phyloP scores from a whole-genome alignment of 2,113 vertebrate species.

The Hymenochirus boettgeri region DNA sequence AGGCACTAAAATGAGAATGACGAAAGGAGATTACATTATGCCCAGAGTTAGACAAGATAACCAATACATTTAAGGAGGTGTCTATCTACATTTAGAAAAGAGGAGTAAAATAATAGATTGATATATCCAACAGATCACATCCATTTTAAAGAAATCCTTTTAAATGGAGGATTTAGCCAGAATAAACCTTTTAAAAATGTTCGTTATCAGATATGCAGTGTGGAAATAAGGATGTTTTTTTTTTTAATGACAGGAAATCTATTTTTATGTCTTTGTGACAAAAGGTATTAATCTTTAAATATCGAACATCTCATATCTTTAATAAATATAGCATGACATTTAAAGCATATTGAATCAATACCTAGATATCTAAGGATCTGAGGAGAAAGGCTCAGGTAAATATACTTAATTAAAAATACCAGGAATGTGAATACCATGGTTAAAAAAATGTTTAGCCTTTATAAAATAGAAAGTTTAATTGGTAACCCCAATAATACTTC shows the following conservation, averaged over 20 bases:
- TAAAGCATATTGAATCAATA: neutral
- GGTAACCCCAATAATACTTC: too few relatives aligned
- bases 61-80: constrained; percentile 34
- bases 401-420: neutral
- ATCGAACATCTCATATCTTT: constrained; percentile 14
- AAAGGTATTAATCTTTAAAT: constrained; percentile 9
- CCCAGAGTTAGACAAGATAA: constrained; percentile 32
- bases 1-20: constrained; percentile 16
- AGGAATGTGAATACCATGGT: neutral
- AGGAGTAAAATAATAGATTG: constrained; percentile 17
- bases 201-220: constrained; percentile 23
- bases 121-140: constrained; percentile 31
- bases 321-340: constrained; percentile 21
- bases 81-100: constrained; percentile 40
- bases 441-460: neutral
- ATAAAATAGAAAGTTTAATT: too few relatives aligned
- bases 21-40: constrained; percentile 30
- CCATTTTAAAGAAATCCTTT: constrained; percentile 32
- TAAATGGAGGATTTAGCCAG: constrained; percentile 29
- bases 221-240: constrained; percentile 21
- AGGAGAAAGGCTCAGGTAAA: neutral
- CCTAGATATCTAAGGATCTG: neutral
- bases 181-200: constrained; percentile 13
- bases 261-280: constrained; percentile 33
- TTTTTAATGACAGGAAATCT: constrained; percentile 6